Evolutionary conservation across 2,113 vertebrate species (phyloP).

Genomic region (Gobio gobio): DNA sequence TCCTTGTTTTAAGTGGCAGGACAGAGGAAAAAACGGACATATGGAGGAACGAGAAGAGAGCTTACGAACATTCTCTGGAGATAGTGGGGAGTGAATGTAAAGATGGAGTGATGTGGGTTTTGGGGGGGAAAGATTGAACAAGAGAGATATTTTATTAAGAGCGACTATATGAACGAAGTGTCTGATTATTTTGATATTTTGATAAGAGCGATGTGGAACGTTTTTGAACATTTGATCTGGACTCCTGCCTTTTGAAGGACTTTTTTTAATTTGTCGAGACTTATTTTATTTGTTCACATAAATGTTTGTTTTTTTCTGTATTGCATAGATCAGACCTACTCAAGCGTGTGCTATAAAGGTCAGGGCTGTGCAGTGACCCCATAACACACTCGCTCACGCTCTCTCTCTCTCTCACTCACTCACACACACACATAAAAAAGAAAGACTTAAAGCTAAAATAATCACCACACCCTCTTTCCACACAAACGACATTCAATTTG

Average conservation of each 20-base stretch:
- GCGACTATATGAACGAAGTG: constrained; percentile 34
- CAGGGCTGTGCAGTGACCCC: constrained; percentile 35
- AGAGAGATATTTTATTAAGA: constrained; percentile 61
- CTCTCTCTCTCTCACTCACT: neutral
- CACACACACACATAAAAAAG: constrained; percentile 3
- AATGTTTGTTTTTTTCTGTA: constrained; percentile 24
- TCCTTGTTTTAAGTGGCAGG: constrained; percentile 8
- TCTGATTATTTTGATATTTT: constrained; percentile 44
- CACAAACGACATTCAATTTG: constrained; percentile 18
- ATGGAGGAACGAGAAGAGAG: neutral
- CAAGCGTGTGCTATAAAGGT: constrained; percentile 40
- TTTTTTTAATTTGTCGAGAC: constrained; percentile 42
- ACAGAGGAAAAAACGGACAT: neutral
- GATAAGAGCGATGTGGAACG: neutral
- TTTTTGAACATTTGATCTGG: constrained; percentile 38
- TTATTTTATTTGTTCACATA: constrained; percentile 29
- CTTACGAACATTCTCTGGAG: neutral
- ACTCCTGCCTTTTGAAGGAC: constrained; percentile 54
- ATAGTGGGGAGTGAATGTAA: constrained; percentile 24
- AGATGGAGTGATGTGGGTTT: constrained; percentile 6
- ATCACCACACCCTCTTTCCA: constrained; percentile 38
- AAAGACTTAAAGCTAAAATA: constrained; percentile 1
- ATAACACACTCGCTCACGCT: constrained; percentile 21
- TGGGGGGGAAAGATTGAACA: neutral
- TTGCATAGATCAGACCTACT: constrained; percentile 37